phyloP scores from a whole-genome alignment of 2,888 invertebrate species.

The Scaptomyza cyrtandrae region DNA sequence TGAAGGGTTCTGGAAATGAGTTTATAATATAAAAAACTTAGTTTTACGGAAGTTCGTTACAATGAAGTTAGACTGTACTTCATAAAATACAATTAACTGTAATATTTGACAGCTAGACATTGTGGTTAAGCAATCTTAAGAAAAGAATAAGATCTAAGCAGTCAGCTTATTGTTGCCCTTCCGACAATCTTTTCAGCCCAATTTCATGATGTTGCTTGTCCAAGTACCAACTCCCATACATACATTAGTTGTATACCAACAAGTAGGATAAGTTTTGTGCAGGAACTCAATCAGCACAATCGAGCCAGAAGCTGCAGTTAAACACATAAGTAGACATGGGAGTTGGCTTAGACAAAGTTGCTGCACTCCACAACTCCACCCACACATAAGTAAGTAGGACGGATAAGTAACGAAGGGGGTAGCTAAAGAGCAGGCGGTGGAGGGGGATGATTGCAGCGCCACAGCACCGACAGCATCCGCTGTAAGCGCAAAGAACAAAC shows the following conservation, averaged over 20 bases:
- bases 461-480: conserved; percentile 52
- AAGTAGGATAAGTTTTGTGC: conserved; percentile 48
- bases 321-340: conserved; percentile 30
- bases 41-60: too few relatives aligned
- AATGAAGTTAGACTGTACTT: too few relatives aligned
- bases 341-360: conserved; percentile 31
- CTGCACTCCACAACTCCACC: conserved; percentile 35
- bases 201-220: conserved; percentile 35
- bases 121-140: background rate
- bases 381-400: conserved; percentile 27
- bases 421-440: background rate
- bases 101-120: background rate
- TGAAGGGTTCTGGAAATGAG: too few relatives aligned
- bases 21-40: too few relatives aligned
- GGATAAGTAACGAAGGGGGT: conserved; percentile 17
- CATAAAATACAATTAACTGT: too few relatives aligned
- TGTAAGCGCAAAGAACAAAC: conserved; percentile 66
- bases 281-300: conserved; percentile 63
- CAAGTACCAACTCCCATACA: conserved; percentile 18
- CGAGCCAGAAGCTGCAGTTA: conserved; percentile 36
- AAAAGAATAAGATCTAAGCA: background rate
- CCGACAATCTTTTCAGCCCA: conserved; percentile 29
- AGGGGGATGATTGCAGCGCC: conserved; percentile 17
- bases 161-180: conserved; percentile 15
- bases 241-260: conserved; percentile 8